Base-by-base conservation (phyloP, 2,797 vertebrate species). In the Gouania willdenowi region DNA sequence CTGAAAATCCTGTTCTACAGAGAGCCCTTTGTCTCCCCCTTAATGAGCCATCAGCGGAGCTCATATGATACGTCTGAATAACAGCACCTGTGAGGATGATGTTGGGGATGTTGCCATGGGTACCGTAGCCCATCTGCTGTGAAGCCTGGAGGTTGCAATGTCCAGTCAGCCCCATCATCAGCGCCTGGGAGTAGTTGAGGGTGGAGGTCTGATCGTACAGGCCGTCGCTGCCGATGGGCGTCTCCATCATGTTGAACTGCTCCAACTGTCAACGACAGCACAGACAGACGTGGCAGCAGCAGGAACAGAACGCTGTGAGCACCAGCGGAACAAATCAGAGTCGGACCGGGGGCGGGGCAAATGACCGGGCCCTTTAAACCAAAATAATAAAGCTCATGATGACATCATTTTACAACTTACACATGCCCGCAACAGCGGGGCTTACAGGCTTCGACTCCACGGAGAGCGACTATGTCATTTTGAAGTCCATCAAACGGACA, bases 181-280 rank as follows among this genome's bases (percentile, higher is more conserved):
- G 89, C 0, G 93, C 94, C 84, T 96, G 94, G 1, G 94, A 92
- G 77, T 93, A 95, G 91, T 89, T 94, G 35, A 96, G 91, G 6
- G 93, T 93, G 51, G 93, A 92, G 50, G 90, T 91, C 1, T 93
- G 90, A 83, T 86, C 92, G 63, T 92, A 94, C 16, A 94, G 80
- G 82, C 85, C 84, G 79, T 90, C 90, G 46, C 92, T 90, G 79
- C 90, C 91, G 77, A 91, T 89, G 62, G 92, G 83, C 1, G 67
- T 91, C 63, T 96, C 93, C 4, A 96, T 87, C 93, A 95, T 97
- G 61, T 95, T 97, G 85, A 97, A 96, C 81, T 97, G 93, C 73
- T 95, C 94, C 57, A 97, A 83, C 93, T 96, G 84, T n/a, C n/a
- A n/a, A n/a, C n/a, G n/a, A n/a, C n/a, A n/a, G n/a, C n/a, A n/a